A percentile compares a stretch with the other conserved stretches of the same genome.
These are phyloP conservation scores for Manis javanica DNA, from an alignment of 2,797 vertebrate genomes.

Conservation along the genomic window DNA sequence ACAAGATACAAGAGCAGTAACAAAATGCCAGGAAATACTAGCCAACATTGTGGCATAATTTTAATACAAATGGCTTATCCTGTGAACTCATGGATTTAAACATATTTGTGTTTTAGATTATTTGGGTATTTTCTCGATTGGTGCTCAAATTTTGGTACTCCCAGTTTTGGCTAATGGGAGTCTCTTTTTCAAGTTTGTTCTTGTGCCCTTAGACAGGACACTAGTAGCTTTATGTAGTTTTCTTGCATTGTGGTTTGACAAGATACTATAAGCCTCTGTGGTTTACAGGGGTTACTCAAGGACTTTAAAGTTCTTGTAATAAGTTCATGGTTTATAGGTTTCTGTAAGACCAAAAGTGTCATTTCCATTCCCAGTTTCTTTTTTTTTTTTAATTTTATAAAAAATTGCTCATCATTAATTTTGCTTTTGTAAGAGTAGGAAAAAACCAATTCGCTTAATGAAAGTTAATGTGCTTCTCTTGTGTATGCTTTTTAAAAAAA, in stretches of 20 bases:
- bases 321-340: neutral
- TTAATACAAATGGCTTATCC: neutral
- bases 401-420: neutral
- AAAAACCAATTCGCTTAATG: neutral
- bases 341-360: neutral
- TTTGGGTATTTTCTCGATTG: neutral
- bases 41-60: neutral
- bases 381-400: neutral
- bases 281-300: neutral
- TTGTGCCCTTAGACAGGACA: neutral
- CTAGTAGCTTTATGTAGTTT: neutral
- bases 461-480: neutral
- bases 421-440: conserved; percentile 1
- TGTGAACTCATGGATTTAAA: neutral
- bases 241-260: conserved; percentile 9
- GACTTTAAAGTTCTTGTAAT: neutral
- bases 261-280: neutral
- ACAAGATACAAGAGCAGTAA: neutral
- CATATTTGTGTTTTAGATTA: neutral
- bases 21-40: conserved; percentile 32
- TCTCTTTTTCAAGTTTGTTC: neutral
- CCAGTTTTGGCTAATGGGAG: neutral
- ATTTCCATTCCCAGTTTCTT: neutral
- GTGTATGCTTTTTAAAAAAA: neutral
- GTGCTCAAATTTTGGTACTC: neutral